Conservation (phyloP, 2,113 vertebrate species). For the Centropus unirufus region DNA sequence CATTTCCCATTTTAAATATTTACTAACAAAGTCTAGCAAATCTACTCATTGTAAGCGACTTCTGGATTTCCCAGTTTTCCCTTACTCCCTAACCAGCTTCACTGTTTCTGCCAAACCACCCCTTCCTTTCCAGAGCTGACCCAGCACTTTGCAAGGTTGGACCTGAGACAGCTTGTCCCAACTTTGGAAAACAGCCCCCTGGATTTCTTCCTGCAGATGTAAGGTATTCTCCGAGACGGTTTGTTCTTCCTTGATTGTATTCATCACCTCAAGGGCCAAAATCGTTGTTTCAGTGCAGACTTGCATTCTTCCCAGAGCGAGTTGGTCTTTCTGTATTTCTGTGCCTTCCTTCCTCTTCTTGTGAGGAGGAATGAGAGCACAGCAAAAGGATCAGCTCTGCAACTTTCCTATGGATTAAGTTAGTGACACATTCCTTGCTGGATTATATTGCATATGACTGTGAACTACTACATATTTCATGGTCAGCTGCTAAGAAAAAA, state of each 20-base stretch:
- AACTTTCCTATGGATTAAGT: background rate
- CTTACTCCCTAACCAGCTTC: background rate
- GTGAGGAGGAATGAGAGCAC: background rate
- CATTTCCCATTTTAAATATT: background rate
- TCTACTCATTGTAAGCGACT: slow-evolving; percentile 18
- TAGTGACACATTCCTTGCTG: background rate
- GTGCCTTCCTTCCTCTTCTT: background rate
- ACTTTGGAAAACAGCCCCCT: background rate
- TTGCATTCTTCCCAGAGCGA: background rate
- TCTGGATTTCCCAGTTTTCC: slow-evolving; percentile 24
- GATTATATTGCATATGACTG: background rate
- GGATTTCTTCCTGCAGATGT: background rate
- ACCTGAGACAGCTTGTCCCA: background rate
- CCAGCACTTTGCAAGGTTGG: background rate
- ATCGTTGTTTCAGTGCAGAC: background rate
- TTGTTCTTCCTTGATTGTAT: background rate
- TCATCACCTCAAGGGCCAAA: background rate
- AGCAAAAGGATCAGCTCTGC: background rate
- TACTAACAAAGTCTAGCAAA: background rate
- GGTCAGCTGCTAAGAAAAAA: background rate
- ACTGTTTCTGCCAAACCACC: slow-evolving; percentile 13
- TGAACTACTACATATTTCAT: background rate
- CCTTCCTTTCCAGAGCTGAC: slow-evolving; percentile 14
- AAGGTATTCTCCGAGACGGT: background rate
- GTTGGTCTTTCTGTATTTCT: background rate